These are phyloP conservation scores for Brevimyrus niger DNA, from an alignment of 2,113 vertebrate genomes.

Conservation along the genomic window DNA sequence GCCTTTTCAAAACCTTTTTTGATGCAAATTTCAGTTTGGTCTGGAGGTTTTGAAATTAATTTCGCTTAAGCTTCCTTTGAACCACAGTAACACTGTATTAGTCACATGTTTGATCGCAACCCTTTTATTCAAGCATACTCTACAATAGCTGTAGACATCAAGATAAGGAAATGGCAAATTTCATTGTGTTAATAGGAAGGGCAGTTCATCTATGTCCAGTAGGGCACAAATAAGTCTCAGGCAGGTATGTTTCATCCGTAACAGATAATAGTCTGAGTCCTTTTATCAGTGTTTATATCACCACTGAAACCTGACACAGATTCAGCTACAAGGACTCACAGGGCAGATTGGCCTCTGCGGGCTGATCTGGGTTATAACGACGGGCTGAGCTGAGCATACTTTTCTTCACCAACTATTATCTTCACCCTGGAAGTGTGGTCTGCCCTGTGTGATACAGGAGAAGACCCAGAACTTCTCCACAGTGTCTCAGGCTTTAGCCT, in stretches of 20 bases:
- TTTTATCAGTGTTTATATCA: conserved; percentile 2
- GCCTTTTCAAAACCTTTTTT: not conserved
- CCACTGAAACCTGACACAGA: not conserved
- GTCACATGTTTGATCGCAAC: not conserved
- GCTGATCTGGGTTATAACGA: not conserved
- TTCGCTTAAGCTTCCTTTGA: not conserved
- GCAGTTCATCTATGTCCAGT: not conserved
- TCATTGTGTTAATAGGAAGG: not conserved
- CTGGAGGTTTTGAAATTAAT: not conserved
- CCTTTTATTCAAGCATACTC: not conserved
- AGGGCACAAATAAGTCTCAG: not conserved
- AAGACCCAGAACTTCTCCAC: not conserved
- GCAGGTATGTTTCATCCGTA: not conserved
- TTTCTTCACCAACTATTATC: not conserved
- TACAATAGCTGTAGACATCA: not conserved
- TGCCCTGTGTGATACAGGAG: not conserved
- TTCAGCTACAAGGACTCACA: not conserved
- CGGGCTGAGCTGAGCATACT: not conserved
- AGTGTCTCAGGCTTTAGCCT: not conserved
- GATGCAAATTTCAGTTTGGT: not conserved
- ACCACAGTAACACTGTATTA: not conserved
- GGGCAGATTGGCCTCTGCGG: not conserved
- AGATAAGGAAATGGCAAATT: not conserved
- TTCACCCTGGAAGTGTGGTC: not conserved
- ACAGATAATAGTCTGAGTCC: not conserved